Conservation (phyloP, 2,888 invertebrate genomes). For the Bedellia somnulentella region DNA sequence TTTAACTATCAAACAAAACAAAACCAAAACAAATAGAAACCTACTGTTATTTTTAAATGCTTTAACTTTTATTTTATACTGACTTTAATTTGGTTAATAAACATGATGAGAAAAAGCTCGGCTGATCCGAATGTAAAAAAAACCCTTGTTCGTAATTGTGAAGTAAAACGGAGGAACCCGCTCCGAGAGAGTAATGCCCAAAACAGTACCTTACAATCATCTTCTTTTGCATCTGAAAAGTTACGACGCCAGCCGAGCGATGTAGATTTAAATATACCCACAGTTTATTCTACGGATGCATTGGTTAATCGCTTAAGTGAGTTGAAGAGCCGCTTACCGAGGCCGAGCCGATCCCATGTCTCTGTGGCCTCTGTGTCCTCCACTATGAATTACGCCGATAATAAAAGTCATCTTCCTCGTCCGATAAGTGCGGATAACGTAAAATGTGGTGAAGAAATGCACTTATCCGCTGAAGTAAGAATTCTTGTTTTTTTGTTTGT, state of each 20-base stretch:
- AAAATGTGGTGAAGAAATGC: slow-evolving; percentile 20
- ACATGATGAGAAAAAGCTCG: slow-evolving; percentile 27
- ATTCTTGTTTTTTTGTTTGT: no score
- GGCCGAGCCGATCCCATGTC: no score
- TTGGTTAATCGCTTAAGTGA: slow-evolving; percentile 35
- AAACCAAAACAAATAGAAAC: not conserved
- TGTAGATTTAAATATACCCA: slow-evolving; percentile 25
- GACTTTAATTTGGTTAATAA: slow-evolving; percentile 2
- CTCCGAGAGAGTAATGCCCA: slow-evolving; percentile 17
- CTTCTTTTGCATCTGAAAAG: slow-evolving; percentile 11
- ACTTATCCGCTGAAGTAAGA: slow-evolving; percentile 30
- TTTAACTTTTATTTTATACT: no score
- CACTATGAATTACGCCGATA: no score
- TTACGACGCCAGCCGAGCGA: slow-evolving; percentile 14
- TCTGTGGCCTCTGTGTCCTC: no score
- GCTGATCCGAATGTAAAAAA: slow-evolving; percentile 40
- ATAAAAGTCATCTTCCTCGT: slow-evolving; percentile 15
- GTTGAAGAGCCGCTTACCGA: no score
- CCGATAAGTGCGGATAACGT: slow-evolving; percentile 19
- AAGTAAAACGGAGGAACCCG: slow-evolving; percentile 20
- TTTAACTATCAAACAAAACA: not conserved
- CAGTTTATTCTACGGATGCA: slow-evolving; percentile 36
- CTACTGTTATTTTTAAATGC: not conserved
- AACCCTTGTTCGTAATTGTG: slow-evolving; percentile 34
- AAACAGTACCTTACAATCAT: slow-evolving; percentile 18